Base-by-base conservation (phyloP, 2,888 invertebrate genomes). In the Galerucella calmariensis region DNA sequence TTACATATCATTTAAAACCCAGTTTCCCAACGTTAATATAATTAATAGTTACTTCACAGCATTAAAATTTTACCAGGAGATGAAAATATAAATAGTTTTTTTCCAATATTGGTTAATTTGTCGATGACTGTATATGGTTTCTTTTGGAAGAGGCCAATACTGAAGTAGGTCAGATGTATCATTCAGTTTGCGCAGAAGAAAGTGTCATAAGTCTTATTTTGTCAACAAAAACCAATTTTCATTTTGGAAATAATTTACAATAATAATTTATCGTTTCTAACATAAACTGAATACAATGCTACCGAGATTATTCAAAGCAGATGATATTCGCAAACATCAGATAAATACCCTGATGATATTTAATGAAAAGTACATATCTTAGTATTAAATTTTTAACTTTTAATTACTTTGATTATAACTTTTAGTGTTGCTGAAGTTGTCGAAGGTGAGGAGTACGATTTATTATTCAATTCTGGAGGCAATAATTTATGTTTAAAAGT, bases 291-390 rank as follows among this genome's bases (percentile, higher is more conserved):
- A 65, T 79, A 76, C 75, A 75, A 92, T 92, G 92, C 85, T 91
- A 80, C 89, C 90, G 61, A 88, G 90, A 80, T 86, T 88, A 46
- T 91, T 90, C 82, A 89, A 90, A 83, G 88, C 87, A 14, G 91
- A 91, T 75, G 91, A 91, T 79, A 84, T 89, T 75, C 88, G 93
- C 84, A 92, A 92, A 87, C 90, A 92, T 44, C 95, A 95, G 89
- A 94, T 95, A 79, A 93, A 94, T 84, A 95, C 95, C 6, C 86
- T 95, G 79, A 94, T 94, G 88, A 91, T 95, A 81, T 95, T 95
- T 84, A 95, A 95, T 85, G 94, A 93, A 81, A 92, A 94, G 92
- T 92, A 88, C 89, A 24, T 35, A 14, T 27, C 27, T n/a, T 6
- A 41, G 59, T 46, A 77, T 78, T 20, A 20, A 41, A 72, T 62